These are phyloP conservation scores for Stylophora pistillata DNA, from an alignment of 64 coral and sea anemone genomes.

Conservation along the genomic window DNA sequence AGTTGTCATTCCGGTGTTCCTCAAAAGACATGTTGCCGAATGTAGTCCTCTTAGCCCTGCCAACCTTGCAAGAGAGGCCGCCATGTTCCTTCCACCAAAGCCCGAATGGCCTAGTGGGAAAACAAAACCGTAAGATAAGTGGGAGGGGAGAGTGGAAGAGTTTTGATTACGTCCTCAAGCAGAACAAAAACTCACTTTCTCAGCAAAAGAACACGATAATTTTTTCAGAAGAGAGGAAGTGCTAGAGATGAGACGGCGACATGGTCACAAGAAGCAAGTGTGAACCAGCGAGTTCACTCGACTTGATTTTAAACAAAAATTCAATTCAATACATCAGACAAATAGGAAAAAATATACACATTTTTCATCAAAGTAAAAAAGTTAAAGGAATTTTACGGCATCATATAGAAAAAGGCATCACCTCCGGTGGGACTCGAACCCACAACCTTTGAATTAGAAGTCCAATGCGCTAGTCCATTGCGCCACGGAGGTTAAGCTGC, in stretches of 20 bases:
- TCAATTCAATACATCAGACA: too few relatives aligned
- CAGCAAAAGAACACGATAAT: too few relatives aligned
- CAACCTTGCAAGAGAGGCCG: neutral
- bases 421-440: constrained; percentile 59
- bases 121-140: neutral
- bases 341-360: neutral
- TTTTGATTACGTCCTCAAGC: neutral
- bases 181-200: neutral
- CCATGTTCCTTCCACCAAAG: constrained; percentile 28
- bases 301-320: too few relatives aligned
- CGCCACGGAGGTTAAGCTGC: constrained; percentile 12
- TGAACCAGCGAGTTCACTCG: too few relatives aligned
- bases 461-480: constrained; percentile 66
- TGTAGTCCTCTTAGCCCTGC: neutral
- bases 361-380: neutral
- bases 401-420: neutral
- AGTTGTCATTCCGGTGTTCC: neutral
- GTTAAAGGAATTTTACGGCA: neutral
- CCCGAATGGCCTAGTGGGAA: neutral
- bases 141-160: too few relatives aligned
- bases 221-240: too few relatives aligned
- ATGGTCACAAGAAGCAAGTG: too few relatives aligned
- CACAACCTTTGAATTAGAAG: constrained; percentile 60
- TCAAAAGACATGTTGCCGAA: neutral
- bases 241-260: too few relatives aligned